Conservation (phyloP, 2,888 invertebrate genomes). For the Aproaerema taeniolella region DNA sequence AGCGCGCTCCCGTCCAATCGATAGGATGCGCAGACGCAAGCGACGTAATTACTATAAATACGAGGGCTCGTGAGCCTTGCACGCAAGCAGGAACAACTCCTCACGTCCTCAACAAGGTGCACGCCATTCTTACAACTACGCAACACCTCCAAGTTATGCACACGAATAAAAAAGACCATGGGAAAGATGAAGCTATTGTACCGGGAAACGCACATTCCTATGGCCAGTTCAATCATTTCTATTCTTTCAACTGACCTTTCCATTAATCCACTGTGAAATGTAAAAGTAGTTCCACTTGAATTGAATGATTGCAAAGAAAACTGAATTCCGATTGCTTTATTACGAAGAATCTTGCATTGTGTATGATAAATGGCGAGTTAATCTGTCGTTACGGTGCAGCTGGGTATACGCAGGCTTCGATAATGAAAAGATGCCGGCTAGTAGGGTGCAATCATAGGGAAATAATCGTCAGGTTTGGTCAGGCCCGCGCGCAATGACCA, state of each 20-base stretch:
- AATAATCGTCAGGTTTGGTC: conserved; percentile 36
- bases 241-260: background rate
- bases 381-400: conserved; percentile 14
- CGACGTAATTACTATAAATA: conserved; percentile 68
- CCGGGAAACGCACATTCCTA: background rate
- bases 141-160: conserved; percentile 38
- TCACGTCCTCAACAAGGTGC: conserved; percentile 33
- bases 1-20: conserved; percentile 42
- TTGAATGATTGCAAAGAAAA: background rate
- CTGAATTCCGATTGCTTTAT: conserved; percentile 11
- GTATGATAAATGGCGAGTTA: conserved; percentile 18
- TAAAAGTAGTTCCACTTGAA: background rate
- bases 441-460: conserved; percentile 36
- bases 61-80: conserved; percentile 59
- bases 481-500: conserved; percentile 30
- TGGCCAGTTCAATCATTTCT: background rate
- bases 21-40: conserved; percentile 43
- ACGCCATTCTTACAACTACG: conserved; percentile 54
- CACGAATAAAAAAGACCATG: conserved; percentile 16
- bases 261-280: background rate
- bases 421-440: conserved; percentile 37
- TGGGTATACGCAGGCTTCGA: conserved; percentile 24
- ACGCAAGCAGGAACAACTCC: conserved; percentile 51
- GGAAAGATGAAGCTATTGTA: conserved; percentile 16
- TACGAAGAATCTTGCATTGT: conserved; percentile 9